Percentiles rank a stretch among this genome's conserved stretches.
phyloP scores from a whole-genome alignment of 2,113 vertebrate genomes.

The Cygnus buccinator region DNA sequence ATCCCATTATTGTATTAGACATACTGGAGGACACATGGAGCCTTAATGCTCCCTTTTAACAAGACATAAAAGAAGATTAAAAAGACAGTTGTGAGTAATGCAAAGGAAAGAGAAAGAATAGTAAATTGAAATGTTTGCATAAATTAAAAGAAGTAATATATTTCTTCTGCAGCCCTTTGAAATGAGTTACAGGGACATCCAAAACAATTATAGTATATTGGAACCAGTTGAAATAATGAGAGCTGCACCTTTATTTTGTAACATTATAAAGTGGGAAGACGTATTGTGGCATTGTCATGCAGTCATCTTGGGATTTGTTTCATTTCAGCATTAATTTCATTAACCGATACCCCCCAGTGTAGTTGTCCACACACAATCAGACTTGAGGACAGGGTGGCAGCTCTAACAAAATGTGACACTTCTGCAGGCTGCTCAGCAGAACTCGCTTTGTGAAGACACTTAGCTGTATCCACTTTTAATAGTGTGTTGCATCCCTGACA shows the following conservation, averaged over 20 bases:
- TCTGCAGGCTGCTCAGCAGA: constrained; percentile 16
- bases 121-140: background rate
- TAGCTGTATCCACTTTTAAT: constrained; percentile 17
- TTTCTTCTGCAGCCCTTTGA: background rate
- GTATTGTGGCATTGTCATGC: background rate
- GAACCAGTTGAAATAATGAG: background rate
- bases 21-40: background rate
- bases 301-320: background rate
- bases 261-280: background rate
- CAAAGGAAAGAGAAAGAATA: background rate
- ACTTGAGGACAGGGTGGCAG: background rate
- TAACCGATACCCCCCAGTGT: background rate
- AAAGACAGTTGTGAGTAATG: background rate
- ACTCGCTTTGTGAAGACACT: background rate
- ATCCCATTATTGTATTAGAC: background rate
- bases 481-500: constrained; percentile 32
- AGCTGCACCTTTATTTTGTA: background rate
- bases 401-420: constrained; percentile 53
- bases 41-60: background rate
- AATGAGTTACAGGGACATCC: background rate
- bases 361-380: background rate
- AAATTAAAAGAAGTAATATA: background rate
- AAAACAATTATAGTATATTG: background rate
- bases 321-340: constrained; percentile 35
- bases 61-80: background rate